phyloP scores from a whole-genome alignment of 92 coral and sea anemone genomes.

The Isaurus tuberculatus region DNA sequence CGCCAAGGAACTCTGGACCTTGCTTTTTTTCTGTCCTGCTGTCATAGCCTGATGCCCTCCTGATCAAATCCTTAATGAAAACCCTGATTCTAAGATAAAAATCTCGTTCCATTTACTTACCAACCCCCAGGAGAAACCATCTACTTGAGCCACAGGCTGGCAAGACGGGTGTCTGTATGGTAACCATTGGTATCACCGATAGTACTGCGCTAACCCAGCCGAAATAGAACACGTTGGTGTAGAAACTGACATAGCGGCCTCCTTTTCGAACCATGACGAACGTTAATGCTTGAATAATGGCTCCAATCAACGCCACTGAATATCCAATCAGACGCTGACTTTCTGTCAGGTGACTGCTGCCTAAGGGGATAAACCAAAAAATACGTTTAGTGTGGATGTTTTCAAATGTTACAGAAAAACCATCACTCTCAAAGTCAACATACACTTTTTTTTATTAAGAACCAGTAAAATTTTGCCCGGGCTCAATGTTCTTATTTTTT shows the following conservation, averaged over 20 bases:
- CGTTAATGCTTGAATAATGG: slow-evolving; percentile 81
- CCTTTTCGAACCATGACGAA: slow-evolving; percentile 81
- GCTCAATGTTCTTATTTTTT: too few relatives aligned
- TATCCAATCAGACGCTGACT: slow-evolving; percentile 73
- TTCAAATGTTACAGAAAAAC: not conserved
- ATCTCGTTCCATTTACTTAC: slow-evolving; percentile 46
- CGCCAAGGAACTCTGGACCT: too few relatives aligned
- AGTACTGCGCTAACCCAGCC: slow-evolving; percentile 88
- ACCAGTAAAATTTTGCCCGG: too few relatives aligned
- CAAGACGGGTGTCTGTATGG: slow-evolving; percentile 78
- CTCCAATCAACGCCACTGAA: slow-evolving; percentile 75
- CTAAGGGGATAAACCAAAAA: not conserved
- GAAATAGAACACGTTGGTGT: slow-evolving; percentile 83
- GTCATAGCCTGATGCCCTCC: too few relatives aligned
- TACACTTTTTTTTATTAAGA: too few relatives aligned
- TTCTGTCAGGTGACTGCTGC: slow-evolving; percentile 58
- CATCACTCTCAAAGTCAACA: not conserved
- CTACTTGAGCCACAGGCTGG: slow-evolving; percentile 82
- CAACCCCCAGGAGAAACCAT: slow-evolving; percentile 85
- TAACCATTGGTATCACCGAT: slow-evolving; percentile 73
- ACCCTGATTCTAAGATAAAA: not conserved
- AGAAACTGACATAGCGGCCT: slow-evolving; percentile 73
- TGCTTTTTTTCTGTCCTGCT: too few relatives aligned
- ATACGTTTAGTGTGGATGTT: too few relatives aligned
- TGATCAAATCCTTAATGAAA: too few relatives aligned